These are phyloP conservation scores for Tangara arthus DNA, from an alignment of 2,797 vertebrate species.

Conservation along the genomic window DNA sequence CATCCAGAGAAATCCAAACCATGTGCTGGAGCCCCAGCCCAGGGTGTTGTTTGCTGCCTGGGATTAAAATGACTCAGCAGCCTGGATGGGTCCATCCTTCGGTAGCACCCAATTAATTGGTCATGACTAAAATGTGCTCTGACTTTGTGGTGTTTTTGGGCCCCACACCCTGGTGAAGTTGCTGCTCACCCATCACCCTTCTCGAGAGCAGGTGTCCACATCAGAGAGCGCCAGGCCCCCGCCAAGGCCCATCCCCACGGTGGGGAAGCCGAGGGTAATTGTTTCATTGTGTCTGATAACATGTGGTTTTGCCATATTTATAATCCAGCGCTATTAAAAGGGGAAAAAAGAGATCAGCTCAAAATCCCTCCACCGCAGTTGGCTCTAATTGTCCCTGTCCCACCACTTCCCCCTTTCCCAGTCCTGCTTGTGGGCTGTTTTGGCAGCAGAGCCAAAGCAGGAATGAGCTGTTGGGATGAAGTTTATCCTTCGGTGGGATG, in stretches of 20 bases:
- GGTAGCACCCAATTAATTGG: slow-evolving; percentile 26
- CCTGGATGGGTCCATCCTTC: not conserved
- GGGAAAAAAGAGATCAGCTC: slow-evolving; percentile 49
- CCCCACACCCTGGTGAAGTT: slow-evolving; percentile 22
- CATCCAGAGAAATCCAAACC: not conserved
- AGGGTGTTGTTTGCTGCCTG: not conserved
- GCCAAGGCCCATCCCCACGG: not conserved
- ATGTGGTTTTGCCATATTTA: slow-evolving; percentile 62
- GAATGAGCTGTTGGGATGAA: slow-evolving; percentile 52
- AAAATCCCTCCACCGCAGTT: slow-evolving; percentile 43
- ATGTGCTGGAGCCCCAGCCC: not conserved
- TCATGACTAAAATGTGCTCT: not conserved
- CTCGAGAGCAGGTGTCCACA: slow-evolving; percentile 56
- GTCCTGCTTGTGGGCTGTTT: slow-evolving; percentile 33
- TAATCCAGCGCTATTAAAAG: slow-evolving; percentile 43
- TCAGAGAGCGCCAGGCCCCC: slow-evolving; percentile 40
- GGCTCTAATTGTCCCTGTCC: slow-evolving; percentile 63
- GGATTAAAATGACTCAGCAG: slow-evolving; percentile 8
- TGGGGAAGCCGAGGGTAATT: slow-evolving; percentile 41
- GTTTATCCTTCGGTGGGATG: slow-evolving; percentile 7
- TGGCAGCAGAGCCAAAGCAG: slow-evolving; percentile 17
- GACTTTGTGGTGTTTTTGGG: not conserved
- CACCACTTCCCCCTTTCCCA: slow-evolving; percentile 53
- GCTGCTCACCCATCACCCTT: slow-evolving; percentile 38
- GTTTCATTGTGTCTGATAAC: slow-evolving; percentile 64